These are phyloP conservation scores for Pterocles gutturalis DNA, from an alignment of 2,113 vertebrate species.

Conservation along the genomic window DNA sequence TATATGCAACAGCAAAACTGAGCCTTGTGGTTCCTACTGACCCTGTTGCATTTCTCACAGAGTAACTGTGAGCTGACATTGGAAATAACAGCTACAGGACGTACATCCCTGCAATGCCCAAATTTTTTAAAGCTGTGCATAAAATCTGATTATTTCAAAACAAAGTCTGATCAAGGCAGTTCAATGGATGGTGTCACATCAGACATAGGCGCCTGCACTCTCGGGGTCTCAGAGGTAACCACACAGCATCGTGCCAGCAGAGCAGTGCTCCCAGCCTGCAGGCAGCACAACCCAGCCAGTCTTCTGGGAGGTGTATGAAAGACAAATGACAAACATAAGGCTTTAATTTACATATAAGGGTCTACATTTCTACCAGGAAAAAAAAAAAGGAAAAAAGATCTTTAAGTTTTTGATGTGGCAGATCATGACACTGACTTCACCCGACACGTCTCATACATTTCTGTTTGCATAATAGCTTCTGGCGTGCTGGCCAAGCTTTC, in stretches of 20 bases:
- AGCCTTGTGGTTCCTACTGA: not conserved
- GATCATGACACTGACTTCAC: not conserved
- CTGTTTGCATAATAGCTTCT: not conserved
- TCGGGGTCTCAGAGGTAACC: not conserved
- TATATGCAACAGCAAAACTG: not conserved
- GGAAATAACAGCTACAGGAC: not conserved
- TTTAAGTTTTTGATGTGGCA: not conserved
- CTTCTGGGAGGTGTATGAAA: not conserved
- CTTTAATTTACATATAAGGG: not conserved
- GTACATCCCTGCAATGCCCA: not conserved
- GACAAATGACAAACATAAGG: not conserved
- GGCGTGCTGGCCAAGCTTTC: not conserved
- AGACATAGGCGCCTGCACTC: not conserved
- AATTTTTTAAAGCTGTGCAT: not conserved
- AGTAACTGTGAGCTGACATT: not conserved
- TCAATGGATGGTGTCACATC: not conserved
- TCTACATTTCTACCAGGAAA: not conserved
- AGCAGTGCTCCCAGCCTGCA: rapidly evolving
- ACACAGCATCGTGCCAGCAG: rapidly evolving
- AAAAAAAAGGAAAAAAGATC: not conserved
- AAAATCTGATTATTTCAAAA: not conserved
- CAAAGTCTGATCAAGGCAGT: not conserved
- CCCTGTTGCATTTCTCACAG: not conserved
- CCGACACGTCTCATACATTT: not conserved
- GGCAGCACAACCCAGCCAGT: not conserved